Evolutionary conservation across 1,140 invertebrate genomes (phyloP).

Genomic region (Parasteatoda tepidariorum): DNA sequence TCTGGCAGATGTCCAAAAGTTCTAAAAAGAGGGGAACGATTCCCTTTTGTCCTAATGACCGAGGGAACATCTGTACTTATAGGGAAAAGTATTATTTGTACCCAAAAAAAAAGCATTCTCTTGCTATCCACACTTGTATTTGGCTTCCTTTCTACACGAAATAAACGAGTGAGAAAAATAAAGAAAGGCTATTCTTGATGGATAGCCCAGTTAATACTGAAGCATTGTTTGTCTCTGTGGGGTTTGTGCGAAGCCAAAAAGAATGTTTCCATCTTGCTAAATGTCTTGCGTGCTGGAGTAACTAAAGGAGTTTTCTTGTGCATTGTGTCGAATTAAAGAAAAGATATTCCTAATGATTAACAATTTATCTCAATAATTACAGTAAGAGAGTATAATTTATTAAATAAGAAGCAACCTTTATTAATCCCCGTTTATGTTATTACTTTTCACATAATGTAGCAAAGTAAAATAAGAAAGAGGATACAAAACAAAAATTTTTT

Average conservation of each 20-base stretch:
- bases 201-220: slow-evolving; percentile 21
- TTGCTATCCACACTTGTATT: background rate
- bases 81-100: slow-evolving; percentile 41
- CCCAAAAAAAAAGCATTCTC: slow-evolving; percentile 7
- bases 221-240: background rate
- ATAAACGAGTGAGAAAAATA: background rate
- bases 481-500: too few species aligned
- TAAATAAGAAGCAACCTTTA: too few species aligned
- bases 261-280: background rate
- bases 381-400: too few species aligned
- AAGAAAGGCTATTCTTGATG: background rate
- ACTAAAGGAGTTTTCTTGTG: background rate
- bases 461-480: too few species aligned
- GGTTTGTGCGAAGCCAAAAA: background rate
- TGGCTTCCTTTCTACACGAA: slow-evolving; percentile 12
- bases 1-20: slow-evolving; percentile 51
- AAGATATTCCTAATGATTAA: too few species aligned
- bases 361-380: too few species aligned
- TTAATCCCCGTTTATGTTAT: too few species aligned
- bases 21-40: slow-evolving; percentile 27
- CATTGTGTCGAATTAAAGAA: too few species aligned
- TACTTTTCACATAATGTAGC: too few species aligned
- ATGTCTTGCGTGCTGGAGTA: background rate
- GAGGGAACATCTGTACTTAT: slow-evolving; percentile 50
- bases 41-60: slow-evolving; percentile 54